Evolutionary conservation across 2,113 vertebrate genomes (phyloP), one percentile per base, ranked within the genome.

Genomic region (Tricholaema leucomelas): DNA sequence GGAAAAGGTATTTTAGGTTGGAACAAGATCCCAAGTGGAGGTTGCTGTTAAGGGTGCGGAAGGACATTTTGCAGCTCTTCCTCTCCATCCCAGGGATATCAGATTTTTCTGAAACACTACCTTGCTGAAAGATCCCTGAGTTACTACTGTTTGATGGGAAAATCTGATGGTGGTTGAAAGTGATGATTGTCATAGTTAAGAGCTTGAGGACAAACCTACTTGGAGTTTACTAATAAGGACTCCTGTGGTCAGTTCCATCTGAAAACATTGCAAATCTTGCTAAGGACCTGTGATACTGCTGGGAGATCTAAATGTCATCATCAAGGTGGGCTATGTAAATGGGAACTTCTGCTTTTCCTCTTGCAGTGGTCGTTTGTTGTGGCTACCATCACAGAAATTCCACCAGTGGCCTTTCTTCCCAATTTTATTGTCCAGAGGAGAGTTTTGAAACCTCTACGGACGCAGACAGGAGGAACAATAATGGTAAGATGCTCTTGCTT

Each of bases 371-470:
- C 99, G 27, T 95, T 98, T 48, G 98, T 98, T 46, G 99, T 99
- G 61, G 99, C 99, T 64, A 97, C 98, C 15, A 99, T 99, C 97
- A 99, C 99, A 23, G 99, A 99, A 97, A 99, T 99, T 59, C 99
- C 99, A 42, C 99, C 99, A 4, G 96, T 99, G 55, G 81, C 99
- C 94, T 98, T 99, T 89, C 97, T 99, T 67, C 99, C 99, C 65
- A 99, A 99, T 96, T 99, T 98, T 55, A 95, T 99, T 73, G 99
- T 99, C 79, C 99, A 99, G 96, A 97, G 99, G n/a, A 99, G 97
- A 91, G 99, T 99, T 55, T 96, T 99, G 87, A 98, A 96, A 81
- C 99, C 99, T 19, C 96, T 99, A 1, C 97, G 98, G 88, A 99
- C 97, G 20, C 99, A 99, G 96, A 99, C 99, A 1, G 99, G 99